Evolutionary conservation across 2,888 invertebrate species (phyloP).

Genomic region (Thysanoteuthis rhombus): DNA sequence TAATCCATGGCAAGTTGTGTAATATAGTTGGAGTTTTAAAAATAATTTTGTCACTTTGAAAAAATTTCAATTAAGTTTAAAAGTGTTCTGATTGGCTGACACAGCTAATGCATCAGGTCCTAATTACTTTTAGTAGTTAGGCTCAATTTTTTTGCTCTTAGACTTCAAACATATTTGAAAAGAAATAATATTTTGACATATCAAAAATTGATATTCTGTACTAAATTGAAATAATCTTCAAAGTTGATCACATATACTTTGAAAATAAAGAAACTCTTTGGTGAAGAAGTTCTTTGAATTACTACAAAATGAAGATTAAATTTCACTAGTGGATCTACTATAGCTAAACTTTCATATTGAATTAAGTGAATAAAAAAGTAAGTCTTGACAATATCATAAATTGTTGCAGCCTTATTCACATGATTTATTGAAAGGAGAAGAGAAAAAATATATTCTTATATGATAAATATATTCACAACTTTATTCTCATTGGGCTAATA

Average conservation of each 20-base stretch:
- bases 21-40: not conserved
- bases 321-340: not conserved
- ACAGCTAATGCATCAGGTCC: not conserved
- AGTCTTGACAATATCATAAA: not conserved
- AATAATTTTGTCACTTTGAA: not conserved
- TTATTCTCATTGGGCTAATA: not conserved
- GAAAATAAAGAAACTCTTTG: not conserved
- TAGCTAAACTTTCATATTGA: not conserved
- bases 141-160: not conserved
- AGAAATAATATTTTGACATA: not conserved
- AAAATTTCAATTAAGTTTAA: slow-evolving; percentile 12
- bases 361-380: not conserved
- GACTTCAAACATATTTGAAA: not conserved
- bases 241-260: not conserved
- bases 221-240: not conserved
- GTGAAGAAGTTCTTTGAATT: not conserved
- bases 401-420: not conserved
- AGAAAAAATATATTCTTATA: not conserved
- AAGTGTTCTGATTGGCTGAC: not conserved
- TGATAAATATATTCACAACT: not conserved
- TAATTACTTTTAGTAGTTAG: not conserved
- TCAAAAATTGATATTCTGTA: not conserved
- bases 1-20: not conserved
- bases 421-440: not conserved
- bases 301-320: not conserved